Conservation (phyloP, 2,888 invertebrate species). For the Mylabris sibirica region DNA sequence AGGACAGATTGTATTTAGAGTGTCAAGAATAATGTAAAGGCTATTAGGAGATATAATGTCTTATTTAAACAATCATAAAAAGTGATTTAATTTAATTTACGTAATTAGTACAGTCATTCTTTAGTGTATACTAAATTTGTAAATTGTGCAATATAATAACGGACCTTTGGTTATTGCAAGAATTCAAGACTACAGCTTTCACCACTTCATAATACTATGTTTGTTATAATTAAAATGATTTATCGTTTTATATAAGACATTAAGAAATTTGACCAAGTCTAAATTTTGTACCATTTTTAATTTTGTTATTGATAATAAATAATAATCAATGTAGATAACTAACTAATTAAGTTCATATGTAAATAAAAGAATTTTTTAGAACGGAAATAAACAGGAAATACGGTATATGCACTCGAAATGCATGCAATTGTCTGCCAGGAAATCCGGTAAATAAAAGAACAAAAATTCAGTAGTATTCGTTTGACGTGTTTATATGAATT, state of each 20-base stretch:
- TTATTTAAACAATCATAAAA: background rate
- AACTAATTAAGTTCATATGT: background rate
- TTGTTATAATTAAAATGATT: too few relatives aligned
- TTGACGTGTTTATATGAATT: background rate
- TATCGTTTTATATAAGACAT: too few relatives aligned
- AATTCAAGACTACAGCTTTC: too few relatives aligned
- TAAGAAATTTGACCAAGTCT: background rate
- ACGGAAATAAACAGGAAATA: slow-evolving; percentile 14
- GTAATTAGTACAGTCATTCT: too few relatives aligned
- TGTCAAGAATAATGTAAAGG: background rate
- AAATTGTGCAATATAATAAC: too few relatives aligned
- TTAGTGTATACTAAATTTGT: too few relatives aligned
- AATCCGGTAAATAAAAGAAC: slow-evolving; percentile 12
- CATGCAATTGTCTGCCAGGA: slow-evolving; percentile 16
- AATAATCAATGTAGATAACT: background rate
- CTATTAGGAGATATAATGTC: background rate
- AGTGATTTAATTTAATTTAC: background rate
- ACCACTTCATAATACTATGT: too few relatives aligned
- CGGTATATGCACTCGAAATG: slow-evolving; percentile 13
- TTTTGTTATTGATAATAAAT: background rate
- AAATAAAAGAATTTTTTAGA: background rate
- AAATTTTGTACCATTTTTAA: background rate
- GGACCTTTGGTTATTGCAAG: too few relatives aligned
- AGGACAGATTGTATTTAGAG: background rate
- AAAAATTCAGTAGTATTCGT: slow-evolving; percentile 4